Conservation (phyloP, 2,113 vertebrate genomes). For the Cyprinodon brontotheroides region DNA sequence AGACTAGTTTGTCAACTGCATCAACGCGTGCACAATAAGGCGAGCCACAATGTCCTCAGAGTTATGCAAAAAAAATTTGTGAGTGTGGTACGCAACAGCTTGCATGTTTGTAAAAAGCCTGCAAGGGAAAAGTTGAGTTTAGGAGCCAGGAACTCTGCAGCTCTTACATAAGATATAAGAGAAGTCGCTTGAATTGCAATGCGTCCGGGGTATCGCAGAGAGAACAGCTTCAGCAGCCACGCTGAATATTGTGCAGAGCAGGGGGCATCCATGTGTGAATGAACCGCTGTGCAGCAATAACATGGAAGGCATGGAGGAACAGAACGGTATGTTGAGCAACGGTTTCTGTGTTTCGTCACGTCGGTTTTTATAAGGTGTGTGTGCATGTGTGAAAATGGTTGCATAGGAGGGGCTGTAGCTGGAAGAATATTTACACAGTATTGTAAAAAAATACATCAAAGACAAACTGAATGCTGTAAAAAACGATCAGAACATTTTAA, state of each 20-base stretch:
- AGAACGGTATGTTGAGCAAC: slow-evolving; percentile 12
- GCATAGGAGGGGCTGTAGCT: neutral
- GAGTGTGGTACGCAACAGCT: neutral
- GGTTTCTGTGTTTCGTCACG: neutral
- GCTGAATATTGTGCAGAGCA: neutral
- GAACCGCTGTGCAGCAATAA: neutral
- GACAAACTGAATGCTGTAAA: too few relatives aligned
- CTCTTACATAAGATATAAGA: slow-evolving; percentile 46
- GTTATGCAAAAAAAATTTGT: neutral
- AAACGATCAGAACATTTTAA: too few relatives aligned
- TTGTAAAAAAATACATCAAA: neutral
- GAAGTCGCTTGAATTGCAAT: slow-evolving; percentile 29
- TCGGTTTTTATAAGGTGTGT: neutral
- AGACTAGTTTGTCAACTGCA: too few relatives aligned
- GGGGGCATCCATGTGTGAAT: neutral
- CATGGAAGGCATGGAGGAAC: slow-evolving; percentile 28
- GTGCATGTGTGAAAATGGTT: neutral
- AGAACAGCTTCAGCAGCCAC: slow-evolving; percentile 6
- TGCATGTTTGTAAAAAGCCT: neutral
- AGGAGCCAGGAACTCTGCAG: slow-evolving; percentile 9
- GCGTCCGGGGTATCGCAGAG: slow-evolving; percentile 13
- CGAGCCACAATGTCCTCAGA: neutral
- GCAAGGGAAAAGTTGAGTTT: slow-evolving; percentile 1
- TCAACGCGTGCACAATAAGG: neutral
- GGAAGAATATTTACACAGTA: neutral